Conservation (phyloP, 64 coral and sea anemone species). For the Montipora foliosa region DNA sequence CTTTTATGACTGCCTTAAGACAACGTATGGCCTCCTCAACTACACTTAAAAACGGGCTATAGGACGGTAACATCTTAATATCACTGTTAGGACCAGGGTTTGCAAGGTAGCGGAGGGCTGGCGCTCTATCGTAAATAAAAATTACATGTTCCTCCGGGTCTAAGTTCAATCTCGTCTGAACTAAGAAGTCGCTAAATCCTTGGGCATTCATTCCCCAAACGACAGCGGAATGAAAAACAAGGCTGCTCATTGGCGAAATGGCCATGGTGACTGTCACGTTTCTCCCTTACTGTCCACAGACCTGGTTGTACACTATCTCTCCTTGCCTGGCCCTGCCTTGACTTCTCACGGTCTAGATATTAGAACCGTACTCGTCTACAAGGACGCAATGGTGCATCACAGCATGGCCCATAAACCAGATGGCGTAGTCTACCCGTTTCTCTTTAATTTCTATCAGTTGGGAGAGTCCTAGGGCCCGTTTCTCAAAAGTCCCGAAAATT, state of each 20-base stretch:
- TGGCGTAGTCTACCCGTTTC: constrained; percentile 29
- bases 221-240: neutral
- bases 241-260: neutral
- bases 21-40: neutral
- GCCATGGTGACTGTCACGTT: too few species aligned
- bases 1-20: neutral
- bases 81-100: too few species aligned
- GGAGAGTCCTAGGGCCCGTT: neutral
- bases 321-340: constrained; percentile 26
- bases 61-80: too few species aligned
- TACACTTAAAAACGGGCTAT: neutral
- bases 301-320: neutral
- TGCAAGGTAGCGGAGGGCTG: neutral
- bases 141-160: constrained; percentile 19
- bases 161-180: constrained; percentile 16
- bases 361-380: constrained; percentile 24
- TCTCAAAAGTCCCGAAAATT: too few species aligned
- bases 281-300: neutral
- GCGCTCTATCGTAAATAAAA: constrained; percentile 30
- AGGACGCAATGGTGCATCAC: constrained; percentile 7
- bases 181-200: constrained; percentile 8
- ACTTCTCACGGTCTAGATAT: constrained; percentile 35
- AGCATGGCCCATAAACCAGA: constrained; percentile 38
- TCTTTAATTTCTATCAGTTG: constrained; percentile 22
- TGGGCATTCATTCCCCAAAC: constrained; percentile 33